A percentile compares a stretch with the other conserved stretches of the same genome.
phyloP scores from a whole-genome alignment of 2,113 vertebrate species.

The Gobius niger region DNA sequence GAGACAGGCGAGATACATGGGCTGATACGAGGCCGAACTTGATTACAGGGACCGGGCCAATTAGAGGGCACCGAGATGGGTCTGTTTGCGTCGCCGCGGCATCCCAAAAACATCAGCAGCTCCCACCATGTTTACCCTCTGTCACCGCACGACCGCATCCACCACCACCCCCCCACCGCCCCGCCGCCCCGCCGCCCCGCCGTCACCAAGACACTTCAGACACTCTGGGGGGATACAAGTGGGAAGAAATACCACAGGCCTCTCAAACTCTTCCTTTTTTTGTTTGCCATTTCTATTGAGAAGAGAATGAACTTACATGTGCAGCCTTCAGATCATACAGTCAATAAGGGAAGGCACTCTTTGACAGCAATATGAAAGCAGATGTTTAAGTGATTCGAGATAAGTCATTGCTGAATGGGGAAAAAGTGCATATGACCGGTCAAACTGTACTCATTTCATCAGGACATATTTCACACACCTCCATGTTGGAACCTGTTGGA shows the following conservation, averaged over 20 bases:
- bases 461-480: too few species aligned
- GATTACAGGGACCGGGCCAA: constrained; percentile 66
- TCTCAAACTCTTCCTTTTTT: constrained; percentile 18
- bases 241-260: constrained; percentile 47
- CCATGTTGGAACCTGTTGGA: too few species aligned
- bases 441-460: too few species aligned
- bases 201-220: constrained; percentile 54
- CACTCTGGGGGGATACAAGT: constrained; percentile 42
- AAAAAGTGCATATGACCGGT: too few species aligned
- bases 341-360: constrained; percentile 59
- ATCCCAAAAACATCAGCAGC: constrained; percentile 69
- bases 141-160: constrained; percentile 60
- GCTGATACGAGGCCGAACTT: constrained; percentile 61
- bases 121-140: constrained; percentile 72
- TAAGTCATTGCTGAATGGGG: constrained; percentile 24
- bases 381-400: constrained; percentile 45
- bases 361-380: constrained; percentile 38
- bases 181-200: constrained; percentile 55
- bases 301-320: constrained; percentile 7
- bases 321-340: constrained; percentile 24
- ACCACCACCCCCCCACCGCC: constrained; percentile 58
- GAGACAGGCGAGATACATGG: constrained; percentile 48
- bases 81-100: constrained; percentile 65
- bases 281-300: constrained; percentile 24
- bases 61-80: constrained; percentile 66